A percentile compares a stretch with the other conserved stretches of the same genome.
phyloP scores from a whole-genome alignment of 2,888 invertebrate species.

The Marronus borbonicus region DNA sequence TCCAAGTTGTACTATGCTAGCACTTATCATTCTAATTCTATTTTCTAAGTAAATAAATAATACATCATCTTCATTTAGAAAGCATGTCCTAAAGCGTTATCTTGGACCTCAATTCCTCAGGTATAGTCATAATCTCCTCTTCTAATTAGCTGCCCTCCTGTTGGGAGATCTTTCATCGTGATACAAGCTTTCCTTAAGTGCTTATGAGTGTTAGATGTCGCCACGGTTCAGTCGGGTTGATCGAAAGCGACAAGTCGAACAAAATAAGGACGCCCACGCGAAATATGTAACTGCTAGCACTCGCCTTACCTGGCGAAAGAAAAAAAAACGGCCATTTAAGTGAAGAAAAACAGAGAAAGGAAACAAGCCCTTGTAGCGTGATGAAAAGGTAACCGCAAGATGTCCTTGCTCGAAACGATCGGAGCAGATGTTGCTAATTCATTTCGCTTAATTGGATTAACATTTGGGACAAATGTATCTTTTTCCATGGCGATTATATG shows the following conservation, averaged over 20 bases:
- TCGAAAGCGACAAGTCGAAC: too few species aligned
- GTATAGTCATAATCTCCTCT: not conserved
- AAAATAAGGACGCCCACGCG: too few species aligned
- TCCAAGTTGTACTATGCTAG: too few species aligned
- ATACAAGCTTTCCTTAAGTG: not conserved
- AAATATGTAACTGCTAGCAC: too few species aligned
- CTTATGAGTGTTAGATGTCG: constrained; percentile 3
- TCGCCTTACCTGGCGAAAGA: too few species aligned
- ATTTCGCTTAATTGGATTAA: constrained; percentile 23
- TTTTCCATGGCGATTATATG: constrained; percentile 3
- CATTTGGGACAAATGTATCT: constrained; percentile 16
- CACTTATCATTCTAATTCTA: not conserved
- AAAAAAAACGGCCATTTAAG: too few species aligned
- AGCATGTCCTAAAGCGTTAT: too few species aligned
- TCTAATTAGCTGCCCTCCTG: constrained; percentile 2
- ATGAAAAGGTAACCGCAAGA: not conserved
- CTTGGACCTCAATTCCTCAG: too few species aligned
- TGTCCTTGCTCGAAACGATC: not conserved
- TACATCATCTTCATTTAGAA: constrained; percentile 2
- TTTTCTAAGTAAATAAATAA: constrained; percentile 14
- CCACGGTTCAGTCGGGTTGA: too few species aligned
- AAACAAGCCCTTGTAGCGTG: too few species aligned
- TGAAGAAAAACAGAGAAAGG: too few species aligned
- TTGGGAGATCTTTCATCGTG: not conserved
- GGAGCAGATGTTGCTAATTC: constrained; percentile 19